Percentiles rank a stretch among this genome's conserved stretches.
phyloP scores from a whole-genome alignment of 1,140 invertebrate species.

The Conopomorpha cramerella region DNA sequence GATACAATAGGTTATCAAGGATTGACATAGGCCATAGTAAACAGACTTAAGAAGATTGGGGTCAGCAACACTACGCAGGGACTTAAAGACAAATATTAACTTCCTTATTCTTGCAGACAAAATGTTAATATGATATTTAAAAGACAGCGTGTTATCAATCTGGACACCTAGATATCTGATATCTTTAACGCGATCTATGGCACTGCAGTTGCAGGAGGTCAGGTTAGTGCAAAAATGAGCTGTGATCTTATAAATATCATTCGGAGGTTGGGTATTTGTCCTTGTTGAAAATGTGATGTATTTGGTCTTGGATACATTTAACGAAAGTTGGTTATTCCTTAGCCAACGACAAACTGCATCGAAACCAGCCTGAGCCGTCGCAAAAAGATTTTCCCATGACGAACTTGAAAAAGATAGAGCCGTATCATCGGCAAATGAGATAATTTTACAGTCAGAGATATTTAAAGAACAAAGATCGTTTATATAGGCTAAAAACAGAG shows the following conservation, averaged over 20 bases:
- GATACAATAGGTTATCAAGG: not conserved
- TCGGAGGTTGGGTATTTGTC: not conserved
- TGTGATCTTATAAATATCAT: not conserved
- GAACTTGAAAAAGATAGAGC: too few relatives aligned
- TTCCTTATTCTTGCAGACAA: not conserved
- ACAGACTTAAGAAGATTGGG: not conserved
- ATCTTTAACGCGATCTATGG: not conserved
- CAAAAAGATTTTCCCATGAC: too few relatives aligned
- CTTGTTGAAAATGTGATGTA: not conserved
- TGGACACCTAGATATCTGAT: not conserved
- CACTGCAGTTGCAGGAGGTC: not conserved
- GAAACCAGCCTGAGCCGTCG: too few relatives aligned
- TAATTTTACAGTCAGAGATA: too few relatives aligned
- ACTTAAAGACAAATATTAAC: not conserved
- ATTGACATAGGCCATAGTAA: not conserved
- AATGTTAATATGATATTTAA: not conserved
- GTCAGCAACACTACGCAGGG: not conserved
- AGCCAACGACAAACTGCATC: not conserved
- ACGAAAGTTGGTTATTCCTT: not conserved
- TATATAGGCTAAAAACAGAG: too few relatives aligned
- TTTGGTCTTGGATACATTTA: not conserved
- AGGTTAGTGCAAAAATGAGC: not conserved
- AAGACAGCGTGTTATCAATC: not conserved
- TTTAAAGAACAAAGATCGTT: too few relatives aligned
- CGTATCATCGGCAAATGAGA: too few relatives aligned